A percentile compares a stretch with the other conserved stretches of the same genome.
phyloP scores from a whole-genome alignment of 2,797 vertebrate species.

The Sparus aurata region DNA sequence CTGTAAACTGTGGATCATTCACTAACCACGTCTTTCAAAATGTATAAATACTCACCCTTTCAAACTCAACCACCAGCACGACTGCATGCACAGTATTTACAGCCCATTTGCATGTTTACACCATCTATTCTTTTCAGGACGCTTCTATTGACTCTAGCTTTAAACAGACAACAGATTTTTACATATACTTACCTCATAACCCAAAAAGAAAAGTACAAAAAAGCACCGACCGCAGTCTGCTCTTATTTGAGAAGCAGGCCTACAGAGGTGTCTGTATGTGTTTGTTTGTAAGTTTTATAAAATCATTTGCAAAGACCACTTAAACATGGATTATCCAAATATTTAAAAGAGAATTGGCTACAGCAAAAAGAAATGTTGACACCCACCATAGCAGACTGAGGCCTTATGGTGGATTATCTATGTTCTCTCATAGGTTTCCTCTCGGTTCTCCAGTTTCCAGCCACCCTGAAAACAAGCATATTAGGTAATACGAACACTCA shows the following conservation, averaged over 20 bases:
- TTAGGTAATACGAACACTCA: conserved; percentile 35
- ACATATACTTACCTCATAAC: neutral
- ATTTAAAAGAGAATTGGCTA: neutral
- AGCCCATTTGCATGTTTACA: neutral
- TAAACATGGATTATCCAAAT: neutral
- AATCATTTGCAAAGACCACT: neutral
- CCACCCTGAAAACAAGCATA: conserved; percentile 19
- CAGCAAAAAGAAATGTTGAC: neutral
- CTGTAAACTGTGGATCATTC: neutral
- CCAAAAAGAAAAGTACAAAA: neutral
- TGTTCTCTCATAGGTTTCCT: conserved; percentile 8
- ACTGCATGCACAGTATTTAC: neutral
- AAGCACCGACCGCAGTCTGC: neutral
- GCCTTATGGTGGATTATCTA: neutral
- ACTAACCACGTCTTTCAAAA: conserved; percentile 16
- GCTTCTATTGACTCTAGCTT: neutral
- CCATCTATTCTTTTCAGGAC: neutral
- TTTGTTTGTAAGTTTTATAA: neutral
- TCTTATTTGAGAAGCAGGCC: neutral
- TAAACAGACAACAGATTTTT: neutral
- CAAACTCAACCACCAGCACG: neutral
- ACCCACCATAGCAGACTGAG: neutral
- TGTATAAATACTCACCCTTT: neutral
- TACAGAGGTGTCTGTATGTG: neutral
- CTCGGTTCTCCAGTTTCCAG: conserved; percentile 15